Conservation (phyloP, 2,888 invertebrate genomes). For the Cheilosia grossa region DNA sequence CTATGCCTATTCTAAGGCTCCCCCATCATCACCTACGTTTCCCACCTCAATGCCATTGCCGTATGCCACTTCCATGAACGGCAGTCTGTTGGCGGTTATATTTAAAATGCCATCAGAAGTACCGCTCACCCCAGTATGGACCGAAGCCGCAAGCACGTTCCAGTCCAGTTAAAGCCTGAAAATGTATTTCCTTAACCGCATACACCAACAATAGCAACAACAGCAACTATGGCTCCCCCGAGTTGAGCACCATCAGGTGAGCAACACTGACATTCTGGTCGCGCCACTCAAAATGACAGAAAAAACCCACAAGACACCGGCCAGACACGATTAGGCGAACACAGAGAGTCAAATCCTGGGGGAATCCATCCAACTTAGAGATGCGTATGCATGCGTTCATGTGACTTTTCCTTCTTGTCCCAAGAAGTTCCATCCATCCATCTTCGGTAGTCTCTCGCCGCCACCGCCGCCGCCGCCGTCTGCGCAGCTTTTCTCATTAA, state of each 20-base stretch:
- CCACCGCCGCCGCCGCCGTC: constrained; percentile 4
- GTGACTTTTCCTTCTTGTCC: constrained; percentile 7
- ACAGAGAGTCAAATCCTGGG: constrained; percentile 60
- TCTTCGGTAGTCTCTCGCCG: constrained; percentile 37
- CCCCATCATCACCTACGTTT: background rate
- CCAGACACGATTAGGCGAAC: constrained; percentile 62
- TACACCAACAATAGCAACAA: background rate
- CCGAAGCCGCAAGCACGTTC: constrained; percentile 26
- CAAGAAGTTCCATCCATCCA: constrained; percentile 49
- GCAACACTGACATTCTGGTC: constrained; percentile 46
- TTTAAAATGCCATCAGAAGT: background rate
- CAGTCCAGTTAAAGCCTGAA: constrained; percentile 40
- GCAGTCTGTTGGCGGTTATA: background rate
- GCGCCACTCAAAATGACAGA: constrained; percentile 12
- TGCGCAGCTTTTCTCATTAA: constrained; percentile 65
- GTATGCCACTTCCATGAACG: background rate
- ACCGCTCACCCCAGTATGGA: constrained; percentile 8
- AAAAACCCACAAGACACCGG: constrained; percentile 25
- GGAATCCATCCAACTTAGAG: constrained; percentile 56
- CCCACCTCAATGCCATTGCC: background rate
- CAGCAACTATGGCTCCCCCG: constrained; percentile 21
- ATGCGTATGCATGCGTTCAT: constrained; percentile 39
- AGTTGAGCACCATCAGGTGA: constrained; percentile 33
- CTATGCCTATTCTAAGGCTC: background rate
- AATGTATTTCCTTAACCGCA: constrained; percentile 33